Percentiles rank a stretch among this genome's conserved stretches.
These are phyloP conservation scores for Drosophila kanekoi DNA, from an alignment of 2,888 invertebrate species.

Conservation along the genomic window DNA sequence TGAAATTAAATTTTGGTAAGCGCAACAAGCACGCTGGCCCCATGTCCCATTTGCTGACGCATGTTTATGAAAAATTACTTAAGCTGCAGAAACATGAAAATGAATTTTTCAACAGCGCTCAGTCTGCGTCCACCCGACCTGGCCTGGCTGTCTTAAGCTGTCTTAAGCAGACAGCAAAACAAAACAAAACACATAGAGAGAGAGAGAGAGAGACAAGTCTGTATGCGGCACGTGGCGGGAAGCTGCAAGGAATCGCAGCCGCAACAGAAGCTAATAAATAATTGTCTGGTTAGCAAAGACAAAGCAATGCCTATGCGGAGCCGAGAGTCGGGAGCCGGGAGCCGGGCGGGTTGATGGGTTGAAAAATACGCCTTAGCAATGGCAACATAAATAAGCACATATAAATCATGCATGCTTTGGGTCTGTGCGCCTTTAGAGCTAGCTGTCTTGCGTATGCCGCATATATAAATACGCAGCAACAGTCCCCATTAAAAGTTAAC, in stretches of 20 bases:
- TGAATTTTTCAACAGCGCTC: slow-evolving; percentile 76
- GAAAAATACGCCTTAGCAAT: slow-evolving; percentile 45
- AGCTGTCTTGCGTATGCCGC: slow-evolving; percentile 25
- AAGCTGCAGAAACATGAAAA: slow-evolving; percentile 76
- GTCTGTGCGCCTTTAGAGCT: slow-evolving; percentile 13
- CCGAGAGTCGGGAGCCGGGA: background rate
- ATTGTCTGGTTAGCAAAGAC: slow-evolving; percentile 76
- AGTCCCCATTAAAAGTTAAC: slow-evolving; percentile 64
- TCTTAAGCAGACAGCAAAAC: slow-evolving; percentile 72
- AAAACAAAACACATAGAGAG: slow-evolving; percentile 29
- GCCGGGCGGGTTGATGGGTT: slow-evolving; percentile 48
- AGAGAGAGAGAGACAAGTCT: background rate
- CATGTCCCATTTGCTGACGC: slow-evolving; percentile 27
- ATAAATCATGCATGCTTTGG: slow-evolving; percentile 70
- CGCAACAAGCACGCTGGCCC: slow-evolving; percentile 46
- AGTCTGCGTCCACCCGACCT: slow-evolving; percentile 63
- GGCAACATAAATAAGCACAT: slow-evolving; percentile 65
- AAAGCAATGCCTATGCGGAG: slow-evolving; percentile 56
- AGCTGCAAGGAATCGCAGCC: slow-evolving; percentile 46
- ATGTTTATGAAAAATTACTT: slow-evolving; percentile 77
- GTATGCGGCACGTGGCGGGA: background rate
- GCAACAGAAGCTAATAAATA: slow-evolving; percentile 72
- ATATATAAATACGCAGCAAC: slow-evolving; percentile 44
- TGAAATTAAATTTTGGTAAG: slow-evolving; percentile 68
- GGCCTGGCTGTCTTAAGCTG: slow-evolving; percentile 76